These are phyloP conservation scores for Enteromius paludinosus DNA, from an alignment of 2,797 vertebrate genomes.

Conservation along the genomic window DNA sequence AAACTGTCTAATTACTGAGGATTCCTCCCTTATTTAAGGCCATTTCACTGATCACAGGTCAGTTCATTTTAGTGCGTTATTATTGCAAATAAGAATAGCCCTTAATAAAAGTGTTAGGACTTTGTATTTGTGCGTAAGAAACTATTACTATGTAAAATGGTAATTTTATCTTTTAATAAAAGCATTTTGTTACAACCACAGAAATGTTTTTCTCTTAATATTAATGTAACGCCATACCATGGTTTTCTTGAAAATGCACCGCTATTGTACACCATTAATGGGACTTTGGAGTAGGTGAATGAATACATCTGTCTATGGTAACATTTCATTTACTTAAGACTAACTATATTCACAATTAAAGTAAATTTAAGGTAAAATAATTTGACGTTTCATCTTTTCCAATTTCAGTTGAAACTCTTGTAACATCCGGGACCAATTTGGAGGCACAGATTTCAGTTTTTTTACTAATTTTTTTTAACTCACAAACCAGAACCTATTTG, in stretches of 20 bases:
- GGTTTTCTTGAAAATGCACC: neutral
- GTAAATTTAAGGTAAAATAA: neutral
- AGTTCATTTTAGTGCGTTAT: neutral
- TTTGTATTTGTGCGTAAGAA: neutral
- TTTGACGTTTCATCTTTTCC: neutral
- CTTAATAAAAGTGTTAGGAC: neutral
- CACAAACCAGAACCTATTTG: neutral
- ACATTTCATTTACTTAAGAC: neutral
- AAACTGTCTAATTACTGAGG: slow-evolving; percentile 18
- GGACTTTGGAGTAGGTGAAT: neutral
- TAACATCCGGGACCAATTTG: neutral
- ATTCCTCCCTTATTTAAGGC: slow-evolving; percentile 22
- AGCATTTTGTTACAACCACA: neutral
- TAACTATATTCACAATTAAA: neutral
- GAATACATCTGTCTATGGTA: neutral
- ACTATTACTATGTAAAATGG: neutral
- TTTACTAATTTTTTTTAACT: neutral
- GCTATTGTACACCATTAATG: neutral
- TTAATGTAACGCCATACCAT: neutral
- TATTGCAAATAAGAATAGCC: neutral
- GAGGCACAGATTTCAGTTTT: neutral
- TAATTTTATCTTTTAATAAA: neutral
- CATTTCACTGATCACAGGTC: slow-evolving; percentile 24
- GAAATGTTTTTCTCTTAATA: neutral
- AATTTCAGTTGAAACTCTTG: too few relatives aligned